phyloP scores from a whole-genome alignment of 1,140 invertebrate species.

The Globodera rostochiensis region DNA sequence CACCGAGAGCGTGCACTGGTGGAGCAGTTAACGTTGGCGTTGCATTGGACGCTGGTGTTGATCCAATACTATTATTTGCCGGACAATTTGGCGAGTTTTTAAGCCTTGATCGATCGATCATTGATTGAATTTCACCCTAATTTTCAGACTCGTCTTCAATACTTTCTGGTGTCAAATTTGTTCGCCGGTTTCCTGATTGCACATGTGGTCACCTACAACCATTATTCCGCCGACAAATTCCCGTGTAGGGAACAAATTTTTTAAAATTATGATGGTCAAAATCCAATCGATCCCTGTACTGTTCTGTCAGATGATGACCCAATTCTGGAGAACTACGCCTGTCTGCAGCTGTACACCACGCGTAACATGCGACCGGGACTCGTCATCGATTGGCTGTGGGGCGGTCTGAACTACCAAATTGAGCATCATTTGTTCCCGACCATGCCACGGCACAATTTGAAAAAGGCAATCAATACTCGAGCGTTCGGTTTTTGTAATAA shows the following conservation, averaged over 20 bases:
- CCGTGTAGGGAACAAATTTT: constrained; percentile 40
- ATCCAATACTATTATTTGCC: constrained; percentile 60
- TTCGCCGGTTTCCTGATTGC: constrained; percentile 60
- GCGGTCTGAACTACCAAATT: constrained; percentile 66
- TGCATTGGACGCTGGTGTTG: constrained; percentile 59
- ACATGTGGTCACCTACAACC: constrained; percentile 65
- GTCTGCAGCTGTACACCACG: constrained; percentile 65
- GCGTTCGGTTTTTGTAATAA: too few relatives aligned
- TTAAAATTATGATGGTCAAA: background rate
- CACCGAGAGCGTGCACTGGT: constrained; percentile 46
- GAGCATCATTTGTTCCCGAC: constrained; percentile 66
- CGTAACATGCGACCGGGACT: constrained; percentile 63
- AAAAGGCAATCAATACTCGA: constrained; percentile 38
- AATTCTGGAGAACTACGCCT: constrained; percentile 63
- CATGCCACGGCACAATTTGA: constrained; percentile 62
- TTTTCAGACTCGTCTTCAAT: constrained; percentile 40
- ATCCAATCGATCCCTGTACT: background rate
- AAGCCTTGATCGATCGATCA: constrained; percentile 21
- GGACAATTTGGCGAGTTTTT: constrained; percentile 41
- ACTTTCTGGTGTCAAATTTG: constrained; percentile 57
- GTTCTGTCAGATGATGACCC: constrained; percentile 53
- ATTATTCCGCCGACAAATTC: constrained; percentile 65
- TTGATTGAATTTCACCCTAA: background rate
- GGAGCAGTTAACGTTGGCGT: constrained; percentile 52
- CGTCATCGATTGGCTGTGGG: constrained; percentile 66